Conservation (phyloP, 2,888 invertebrate genomes). For the Alitta virens region DNA sequence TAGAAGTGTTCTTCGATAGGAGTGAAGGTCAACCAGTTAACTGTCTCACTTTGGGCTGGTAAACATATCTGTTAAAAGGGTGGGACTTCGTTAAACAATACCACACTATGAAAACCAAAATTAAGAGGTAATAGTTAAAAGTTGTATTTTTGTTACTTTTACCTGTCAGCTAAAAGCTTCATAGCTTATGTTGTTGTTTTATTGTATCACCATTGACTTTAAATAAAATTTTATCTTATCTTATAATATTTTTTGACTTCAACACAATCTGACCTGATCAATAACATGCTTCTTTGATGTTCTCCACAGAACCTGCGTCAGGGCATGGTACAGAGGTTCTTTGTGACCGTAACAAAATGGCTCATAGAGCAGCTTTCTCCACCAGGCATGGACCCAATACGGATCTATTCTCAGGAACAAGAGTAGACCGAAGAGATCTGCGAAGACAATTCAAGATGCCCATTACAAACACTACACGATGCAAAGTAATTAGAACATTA, state of each 20-base stretch:
- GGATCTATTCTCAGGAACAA: conserved; percentile 66
- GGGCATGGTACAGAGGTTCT: conserved; percentile 60
- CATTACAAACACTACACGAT: not conserved
- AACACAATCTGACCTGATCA: conserved; percentile 66
- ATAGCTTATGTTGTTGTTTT: no score
- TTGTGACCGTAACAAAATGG: conserved; percentile 60
- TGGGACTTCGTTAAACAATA: no score
- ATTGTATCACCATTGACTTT: no score
- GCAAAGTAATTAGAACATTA: no score
- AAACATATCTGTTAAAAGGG: conserved; percentile 60
- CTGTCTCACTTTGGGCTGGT: conserved; percentile 64
- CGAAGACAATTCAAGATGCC: conserved; percentile 59
- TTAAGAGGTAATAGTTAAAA: no score
- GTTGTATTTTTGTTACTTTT: no score
- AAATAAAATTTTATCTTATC: no score
- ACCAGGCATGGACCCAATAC: conserved; percentile 61
- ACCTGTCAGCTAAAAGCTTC: no score
- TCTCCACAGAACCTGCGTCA: conserved; percentile 68
- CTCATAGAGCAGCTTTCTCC: conserved; percentile 61
- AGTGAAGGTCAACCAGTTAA: conserved; percentile 68
- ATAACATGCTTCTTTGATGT: conserved; percentile 69
- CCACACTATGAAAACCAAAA: no score
- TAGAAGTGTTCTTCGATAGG: conserved; percentile 75
- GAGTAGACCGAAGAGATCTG: conserved; percentile 64
- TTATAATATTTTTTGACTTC: no score